phyloP scores from a whole-genome alignment of 2,888 invertebrate genomes.

The Pegoplata infirma region DNA sequence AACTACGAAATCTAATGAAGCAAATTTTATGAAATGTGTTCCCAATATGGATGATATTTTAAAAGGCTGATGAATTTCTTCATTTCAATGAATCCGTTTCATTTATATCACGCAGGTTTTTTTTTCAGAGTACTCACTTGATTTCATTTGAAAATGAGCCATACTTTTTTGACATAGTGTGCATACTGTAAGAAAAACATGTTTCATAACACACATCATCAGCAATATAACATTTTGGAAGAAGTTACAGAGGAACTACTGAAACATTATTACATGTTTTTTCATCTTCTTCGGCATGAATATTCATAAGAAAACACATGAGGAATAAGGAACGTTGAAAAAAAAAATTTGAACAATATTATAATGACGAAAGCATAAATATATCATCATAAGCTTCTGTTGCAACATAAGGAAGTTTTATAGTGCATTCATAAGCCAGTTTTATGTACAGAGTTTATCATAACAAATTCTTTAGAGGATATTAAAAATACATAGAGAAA shows the following conservation, averaged over 20 bases:
- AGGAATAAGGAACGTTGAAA: slow-evolving; percentile 1
- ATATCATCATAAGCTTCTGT: neutral
- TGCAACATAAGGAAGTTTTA: neutral
- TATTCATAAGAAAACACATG: neutral
- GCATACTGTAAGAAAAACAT: neutral
- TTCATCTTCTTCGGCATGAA: neutral
- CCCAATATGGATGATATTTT: too few relatives aligned
- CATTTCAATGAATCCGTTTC: too few relatives aligned
- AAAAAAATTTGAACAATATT: neutral
- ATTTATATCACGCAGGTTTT: too few relatives aligned
- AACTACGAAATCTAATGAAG: too few relatives aligned
- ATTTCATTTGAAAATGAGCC: too few relatives aligned
- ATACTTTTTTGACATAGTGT: too few relatives aligned
- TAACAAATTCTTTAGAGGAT: neutral
- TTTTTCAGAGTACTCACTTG: too few relatives aligned
- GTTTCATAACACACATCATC: slow-evolving; percentile 1
- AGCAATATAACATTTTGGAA: neutral
- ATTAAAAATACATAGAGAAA: neutral
- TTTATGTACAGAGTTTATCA: neutral
- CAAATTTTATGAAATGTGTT: too few relatives aligned
- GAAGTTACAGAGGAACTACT: neutral
- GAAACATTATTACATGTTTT: neutral
- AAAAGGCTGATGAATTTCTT: too few relatives aligned
- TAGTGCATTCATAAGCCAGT: too few relatives aligned
- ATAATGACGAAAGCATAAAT: neutral